These are phyloP conservation scores for Ptychadena robeensis DNA, from an alignment of 2,797 vertebrate species.

Conservation along the genomic window DNA sequence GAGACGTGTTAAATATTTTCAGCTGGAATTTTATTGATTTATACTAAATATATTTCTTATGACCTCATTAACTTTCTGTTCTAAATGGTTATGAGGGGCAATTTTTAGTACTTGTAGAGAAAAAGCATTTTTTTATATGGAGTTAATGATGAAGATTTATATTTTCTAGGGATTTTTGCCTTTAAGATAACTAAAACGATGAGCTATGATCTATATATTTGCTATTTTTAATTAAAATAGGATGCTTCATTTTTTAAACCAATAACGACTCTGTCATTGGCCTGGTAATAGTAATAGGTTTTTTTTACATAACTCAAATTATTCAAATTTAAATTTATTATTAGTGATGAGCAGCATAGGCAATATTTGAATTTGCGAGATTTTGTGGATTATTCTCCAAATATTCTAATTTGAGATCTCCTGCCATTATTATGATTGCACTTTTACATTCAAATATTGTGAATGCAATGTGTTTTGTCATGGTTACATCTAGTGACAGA, in stretches of 20 bases:
- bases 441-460: too few species aligned
- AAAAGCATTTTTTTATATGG: slow-evolving; percentile 42
- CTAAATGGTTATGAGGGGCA: slow-evolving; percentile 54
- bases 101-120: slow-evolving; percentile 40
- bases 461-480: too few species aligned
- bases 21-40: slow-evolving; percentile 45
- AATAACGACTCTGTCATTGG: not conserved
- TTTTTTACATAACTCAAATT: too few species aligned
- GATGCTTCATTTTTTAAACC: not conserved
- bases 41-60: slow-evolving; percentile 48
- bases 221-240: not conserved
- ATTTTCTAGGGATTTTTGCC: slow-evolving; percentile 17
- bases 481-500: too few species aligned
- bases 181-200: slow-evolving; percentile 35
- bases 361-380: too few species aligned
- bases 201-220: slow-evolving; percentile 1
- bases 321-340: not conserved
- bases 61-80: slow-evolving; percentile 52
- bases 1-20: slow-evolving; percentile 45
- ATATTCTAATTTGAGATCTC: too few species aligned
- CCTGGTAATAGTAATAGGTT: not conserved
- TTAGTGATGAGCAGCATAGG: too few species aligned
- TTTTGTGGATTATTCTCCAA: too few species aligned
- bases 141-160: slow-evolving; percentile 44
- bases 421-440: too few species aligned